A percentile compares a stretch with the other conserved stretches of the same genome.
phyloP scores from a whole-genome alignment of 2,888 invertebrate species.

The Gymnocheta viridis region DNA sequence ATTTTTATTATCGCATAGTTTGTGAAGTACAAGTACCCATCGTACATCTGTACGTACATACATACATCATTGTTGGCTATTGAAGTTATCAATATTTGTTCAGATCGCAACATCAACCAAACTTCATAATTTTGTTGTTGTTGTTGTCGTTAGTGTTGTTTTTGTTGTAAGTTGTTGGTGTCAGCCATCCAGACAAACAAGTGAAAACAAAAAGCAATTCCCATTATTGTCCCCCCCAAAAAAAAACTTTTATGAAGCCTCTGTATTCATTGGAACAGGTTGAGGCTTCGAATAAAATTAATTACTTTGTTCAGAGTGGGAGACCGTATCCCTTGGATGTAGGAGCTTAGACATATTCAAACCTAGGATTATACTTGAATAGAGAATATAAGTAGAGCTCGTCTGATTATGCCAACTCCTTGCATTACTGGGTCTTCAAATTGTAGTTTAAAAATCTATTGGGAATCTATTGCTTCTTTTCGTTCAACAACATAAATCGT shows the following conservation, averaged over 20 bases:
- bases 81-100: conserved; percentile 37
- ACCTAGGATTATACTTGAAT: too few relatives aligned
- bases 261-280: too few relatives aligned
- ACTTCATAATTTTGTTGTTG: conserved; percentile 16
- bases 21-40: not conserved
- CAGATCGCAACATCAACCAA: conserved; percentile 6
- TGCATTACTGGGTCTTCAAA: too few relatives aligned
- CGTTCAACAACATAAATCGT: too few relatives aligned
- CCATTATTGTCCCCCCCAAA: not conserved
- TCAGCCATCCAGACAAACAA: not conserved
- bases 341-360: too few relatives aligned
- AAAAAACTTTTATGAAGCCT: not conserved
- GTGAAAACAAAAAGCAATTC: not conserved
- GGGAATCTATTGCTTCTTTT: too few relatives aligned
- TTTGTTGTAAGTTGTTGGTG: conserved; percentile 3
- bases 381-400: too few relatives aligned
- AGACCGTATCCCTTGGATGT: too few relatives aligned
- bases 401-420: too few relatives aligned
- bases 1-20: conserved; percentile 11
- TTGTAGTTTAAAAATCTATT: too few relatives aligned
- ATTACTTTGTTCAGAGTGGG: too few relatives aligned
- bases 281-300: too few relatives aligned
- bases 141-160: conserved; percentile 8
- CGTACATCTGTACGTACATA: not conserved
- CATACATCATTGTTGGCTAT: not conserved